phyloP scores from a whole-genome alignment of 2,888 invertebrate species.

The Drosophila austrosaltans region DNA sequence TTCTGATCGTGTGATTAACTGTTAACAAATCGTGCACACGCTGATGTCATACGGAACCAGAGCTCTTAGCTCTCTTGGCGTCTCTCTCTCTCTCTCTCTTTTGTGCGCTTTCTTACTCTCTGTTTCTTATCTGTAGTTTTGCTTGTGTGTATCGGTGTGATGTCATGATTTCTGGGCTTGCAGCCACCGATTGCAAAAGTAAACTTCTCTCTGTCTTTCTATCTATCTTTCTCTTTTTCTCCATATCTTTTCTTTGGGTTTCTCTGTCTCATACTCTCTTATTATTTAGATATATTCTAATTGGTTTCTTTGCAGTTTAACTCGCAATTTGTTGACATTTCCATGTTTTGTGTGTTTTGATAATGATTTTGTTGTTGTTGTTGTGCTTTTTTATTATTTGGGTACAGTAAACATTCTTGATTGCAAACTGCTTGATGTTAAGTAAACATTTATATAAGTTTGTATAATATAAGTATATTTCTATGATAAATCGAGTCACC shows the following conservation, averaged over 20 bases:
- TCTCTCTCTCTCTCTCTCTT: constrained; percentile 30
- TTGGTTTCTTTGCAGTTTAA: constrained; percentile 69
- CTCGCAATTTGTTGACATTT: constrained; percentile 73
- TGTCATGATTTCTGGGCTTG: constrained; percentile 60
- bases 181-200: constrained; percentile 51
- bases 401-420: constrained; percentile 30
- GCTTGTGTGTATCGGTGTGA: constrained; percentile 54
- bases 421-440: neutral
- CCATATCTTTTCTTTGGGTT: neutral
- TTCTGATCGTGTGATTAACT: constrained; percentile 71
- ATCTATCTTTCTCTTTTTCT: no score
- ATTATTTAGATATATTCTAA: constrained; percentile 59
- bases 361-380: constrained; percentile 50
- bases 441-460: neutral
- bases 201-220: neutral
- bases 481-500: no score
- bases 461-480: neutral
- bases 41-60: constrained; percentile 66
- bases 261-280: constrained; percentile 1
- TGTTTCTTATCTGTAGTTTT: constrained; percentile 27
- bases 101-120: constrained; percentile 16
- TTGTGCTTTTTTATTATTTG: constrained; percentile 18
- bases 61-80: constrained; percentile 4
- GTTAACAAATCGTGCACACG: constrained; percentile 80
- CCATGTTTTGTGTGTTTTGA: constrained; percentile 62